Evolutionary conservation across 1,140 invertebrate species (phyloP), one percentile per base, ranked within the genome.

Genomic region (Telenomus remus): DNA sequence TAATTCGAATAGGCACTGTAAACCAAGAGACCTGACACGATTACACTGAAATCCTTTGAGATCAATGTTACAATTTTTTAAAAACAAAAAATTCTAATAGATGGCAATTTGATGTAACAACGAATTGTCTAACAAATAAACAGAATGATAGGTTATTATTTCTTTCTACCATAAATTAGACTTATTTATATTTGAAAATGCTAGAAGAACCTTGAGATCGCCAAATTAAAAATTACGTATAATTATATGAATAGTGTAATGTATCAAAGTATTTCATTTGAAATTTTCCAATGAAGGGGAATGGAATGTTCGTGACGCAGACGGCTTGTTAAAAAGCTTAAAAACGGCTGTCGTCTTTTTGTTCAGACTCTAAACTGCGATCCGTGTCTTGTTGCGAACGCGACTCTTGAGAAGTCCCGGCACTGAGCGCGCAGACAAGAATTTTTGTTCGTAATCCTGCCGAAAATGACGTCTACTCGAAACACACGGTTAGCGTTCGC

Each of bases 331-430:
- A 59, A 48, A 49, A 54, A 34, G 16, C 47, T 11, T 59, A 60
- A 55, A 73, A 60, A 61, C 44, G 49, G 66, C n/a, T 46, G 54
- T 66, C 65, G 56, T 53, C 48, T 64, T 68, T 66, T 75, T 68
- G 64, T 64, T 55, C 55, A 50, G 51, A 61, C 51, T 66, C 47
- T 37, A 54, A 65, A 71, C 73, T 76, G 73, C 65, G 65, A 71
- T 70, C 66, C 66, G 54, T 54, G 55, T 75, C 60, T 76, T 70
- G 70, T 76, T 65, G 73, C 42, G 66, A 63, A 63, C 66, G 56
- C 56, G 56, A 66, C 74, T 66, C 51, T 14, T 47, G 61, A 56
- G 73, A 65, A 50, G 43, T 19, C 61, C 39, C 46, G 57, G 61
- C 61, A 48, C 61, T 70, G 61, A 66, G 47, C 57, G 57, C 46